Conservation (phyloP, 53 echinoderm and acorn worm genomes). For the Echinometra lucunter region DNA sequence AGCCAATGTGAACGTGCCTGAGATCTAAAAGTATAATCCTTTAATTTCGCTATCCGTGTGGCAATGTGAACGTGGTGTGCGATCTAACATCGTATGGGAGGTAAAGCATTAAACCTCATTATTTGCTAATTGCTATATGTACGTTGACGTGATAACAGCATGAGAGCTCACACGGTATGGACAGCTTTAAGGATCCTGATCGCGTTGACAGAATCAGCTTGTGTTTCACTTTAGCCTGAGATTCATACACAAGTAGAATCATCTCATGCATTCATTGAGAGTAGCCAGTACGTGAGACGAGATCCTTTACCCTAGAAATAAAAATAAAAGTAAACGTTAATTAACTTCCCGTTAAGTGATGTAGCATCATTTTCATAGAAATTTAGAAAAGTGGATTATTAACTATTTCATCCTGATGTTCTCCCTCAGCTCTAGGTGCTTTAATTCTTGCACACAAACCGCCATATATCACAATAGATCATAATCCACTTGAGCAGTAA, state of each 20-base stretch:
- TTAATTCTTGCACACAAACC: no score
- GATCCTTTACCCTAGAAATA: slow-evolving; percentile 14
- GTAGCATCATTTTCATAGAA: no score
- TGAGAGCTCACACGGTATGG: neutral
- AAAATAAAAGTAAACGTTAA: no score
- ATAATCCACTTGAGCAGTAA: no score
- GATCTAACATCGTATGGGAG: neutral
- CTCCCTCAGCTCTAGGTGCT: no score
- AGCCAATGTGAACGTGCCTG: neutral
- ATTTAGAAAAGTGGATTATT: no score
- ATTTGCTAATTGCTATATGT: no score
- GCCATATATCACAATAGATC: no score
- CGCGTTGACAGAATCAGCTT: neutral
- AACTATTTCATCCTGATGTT: no score
- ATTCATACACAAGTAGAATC: neutral
- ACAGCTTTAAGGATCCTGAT: neutral
- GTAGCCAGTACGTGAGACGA: neutral
- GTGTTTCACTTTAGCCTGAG: neutral
- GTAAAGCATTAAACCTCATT: no score
- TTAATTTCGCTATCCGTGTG: neutral
- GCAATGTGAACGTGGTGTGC: neutral
- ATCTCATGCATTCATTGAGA: neutral
- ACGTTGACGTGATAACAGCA: no score
- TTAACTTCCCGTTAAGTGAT: no score
- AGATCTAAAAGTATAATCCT: neutral